Percentiles rank a stretch among this genome's conserved stretches.
Conservation (phyloP, 2,113 vertebrate species). For the Piprites chloris region DNA sequence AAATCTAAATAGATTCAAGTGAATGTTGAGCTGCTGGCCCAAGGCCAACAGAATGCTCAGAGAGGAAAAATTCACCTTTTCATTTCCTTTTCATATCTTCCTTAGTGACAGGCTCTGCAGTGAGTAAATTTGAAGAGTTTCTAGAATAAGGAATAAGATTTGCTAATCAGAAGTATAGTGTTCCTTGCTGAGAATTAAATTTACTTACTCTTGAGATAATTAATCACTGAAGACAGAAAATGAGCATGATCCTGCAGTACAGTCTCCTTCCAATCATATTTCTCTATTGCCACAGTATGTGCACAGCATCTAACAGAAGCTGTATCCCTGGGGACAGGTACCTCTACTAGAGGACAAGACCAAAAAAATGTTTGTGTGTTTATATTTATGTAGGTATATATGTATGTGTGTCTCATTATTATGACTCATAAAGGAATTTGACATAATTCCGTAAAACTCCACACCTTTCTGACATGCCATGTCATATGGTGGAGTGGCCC, state of each 20-base stretch:
- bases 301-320: background rate
- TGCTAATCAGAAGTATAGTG: background rate
- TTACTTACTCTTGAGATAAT: background rate
- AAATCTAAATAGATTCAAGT: constrained; percentile 37
- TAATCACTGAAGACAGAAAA: background rate
- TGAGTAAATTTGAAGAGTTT: background rate
- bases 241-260: background rate
- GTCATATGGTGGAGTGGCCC: fast-evolving
- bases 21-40: constrained; percentile 19
- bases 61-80: constrained; percentile 12
- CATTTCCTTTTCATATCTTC: background rate
- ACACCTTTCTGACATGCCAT: background rate
- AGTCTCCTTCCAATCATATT: background rate
- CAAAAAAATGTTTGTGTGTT: fast-evolving
- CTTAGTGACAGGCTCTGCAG: background rate
- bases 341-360: background rate
- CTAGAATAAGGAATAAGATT: background rate
- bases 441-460: background rate
- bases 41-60: background rate
- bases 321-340: no score
- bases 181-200: background rate
- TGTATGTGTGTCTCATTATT: background rate
- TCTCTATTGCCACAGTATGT: background rate
- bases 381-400: fast-evolving
- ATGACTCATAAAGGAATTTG: background rate